Percentiles rank a stretch among this genome's conserved stretches.
phyloP scores from a whole-genome alignment of 1,140 invertebrate species.

The Temnothorax nylanderi region DNA sequence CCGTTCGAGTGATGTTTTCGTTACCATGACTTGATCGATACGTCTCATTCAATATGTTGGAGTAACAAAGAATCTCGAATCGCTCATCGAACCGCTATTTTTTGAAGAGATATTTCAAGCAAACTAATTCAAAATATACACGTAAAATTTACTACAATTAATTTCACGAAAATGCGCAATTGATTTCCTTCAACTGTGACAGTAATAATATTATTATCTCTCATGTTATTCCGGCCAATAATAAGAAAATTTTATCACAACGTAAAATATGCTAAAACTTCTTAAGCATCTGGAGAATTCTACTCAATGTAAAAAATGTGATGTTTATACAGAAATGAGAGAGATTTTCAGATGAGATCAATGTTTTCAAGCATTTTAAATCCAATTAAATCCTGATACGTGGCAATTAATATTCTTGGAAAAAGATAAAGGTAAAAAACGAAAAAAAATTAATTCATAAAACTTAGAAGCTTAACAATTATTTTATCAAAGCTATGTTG shows the following conservation, averaged over 20 bases:
- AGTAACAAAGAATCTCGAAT: neutral
- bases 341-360: neutral
- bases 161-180: neutral
- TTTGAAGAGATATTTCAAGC: neutral
- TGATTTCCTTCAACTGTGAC: neutral
- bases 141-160: neutral
- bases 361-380: neutral
- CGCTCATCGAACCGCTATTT: neutral
- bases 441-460: neutral
- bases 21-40: constrained; percentile 14
- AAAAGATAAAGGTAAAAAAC: neutral
- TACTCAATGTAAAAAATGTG: neutral
- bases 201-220: neutral
- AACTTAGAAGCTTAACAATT: neutral
- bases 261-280: neutral
- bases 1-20: constrained; percentile 12
- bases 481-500: neutral
- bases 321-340: constrained; percentile 12
- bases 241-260: neutral
- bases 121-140: neutral
- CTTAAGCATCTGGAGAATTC: neutral
- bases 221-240: neutral
- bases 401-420: neutral
- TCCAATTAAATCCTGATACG: neutral
- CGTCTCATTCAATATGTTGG: neutral